Conservation (phyloP, 2,113 vertebrate genomes). For the Stomatorhinus ivindoensis region DNA sequence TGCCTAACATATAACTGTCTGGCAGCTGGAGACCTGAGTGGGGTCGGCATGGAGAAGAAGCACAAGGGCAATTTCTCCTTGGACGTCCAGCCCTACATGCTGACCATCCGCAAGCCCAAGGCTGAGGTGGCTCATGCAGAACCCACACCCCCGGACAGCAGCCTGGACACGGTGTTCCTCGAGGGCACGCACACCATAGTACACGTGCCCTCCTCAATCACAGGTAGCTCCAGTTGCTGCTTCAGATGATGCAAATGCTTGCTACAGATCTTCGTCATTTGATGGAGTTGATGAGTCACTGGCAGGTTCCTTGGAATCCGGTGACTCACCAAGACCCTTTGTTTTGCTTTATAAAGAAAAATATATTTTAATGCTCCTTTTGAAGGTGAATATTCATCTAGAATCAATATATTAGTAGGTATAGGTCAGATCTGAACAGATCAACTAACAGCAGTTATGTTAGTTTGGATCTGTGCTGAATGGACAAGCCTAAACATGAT, state of each 20-base stretch:
- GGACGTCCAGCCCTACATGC: constrained; percentile 92
- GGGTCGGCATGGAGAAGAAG: constrained; percentile 71
- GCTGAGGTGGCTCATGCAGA: constrained; percentile 59
- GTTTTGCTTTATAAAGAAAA: background rate
- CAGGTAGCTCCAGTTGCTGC: constrained; percentile 44
- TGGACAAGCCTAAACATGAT: background rate
- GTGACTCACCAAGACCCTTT: background rate
- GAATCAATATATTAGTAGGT: background rate
- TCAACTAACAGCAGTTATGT: background rate
- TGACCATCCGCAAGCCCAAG: constrained; percentile 83
- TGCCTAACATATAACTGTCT: background rate
- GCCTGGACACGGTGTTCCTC: constrained; percentile 74
- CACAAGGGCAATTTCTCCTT: constrained; percentile 88
- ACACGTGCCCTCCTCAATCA: constrained; percentile 54
- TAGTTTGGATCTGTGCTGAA: background rate
- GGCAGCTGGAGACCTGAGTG: constrained; percentile 47
- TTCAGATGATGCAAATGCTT: background rate
- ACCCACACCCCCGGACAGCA: constrained; percentile 69
- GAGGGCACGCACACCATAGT: constrained; percentile 64
- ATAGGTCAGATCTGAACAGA: background rate
- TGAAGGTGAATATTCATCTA: background rate
- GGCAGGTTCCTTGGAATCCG: background rate
- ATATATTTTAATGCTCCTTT: background rate
- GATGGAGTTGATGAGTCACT: background rate
- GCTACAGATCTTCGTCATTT: background rate